These are phyloP conservation scores for Acanthosoma haemorrhoidale DNA, from an alignment of 2,888 invertebrate genomes.

Conservation along the genomic window DNA sequence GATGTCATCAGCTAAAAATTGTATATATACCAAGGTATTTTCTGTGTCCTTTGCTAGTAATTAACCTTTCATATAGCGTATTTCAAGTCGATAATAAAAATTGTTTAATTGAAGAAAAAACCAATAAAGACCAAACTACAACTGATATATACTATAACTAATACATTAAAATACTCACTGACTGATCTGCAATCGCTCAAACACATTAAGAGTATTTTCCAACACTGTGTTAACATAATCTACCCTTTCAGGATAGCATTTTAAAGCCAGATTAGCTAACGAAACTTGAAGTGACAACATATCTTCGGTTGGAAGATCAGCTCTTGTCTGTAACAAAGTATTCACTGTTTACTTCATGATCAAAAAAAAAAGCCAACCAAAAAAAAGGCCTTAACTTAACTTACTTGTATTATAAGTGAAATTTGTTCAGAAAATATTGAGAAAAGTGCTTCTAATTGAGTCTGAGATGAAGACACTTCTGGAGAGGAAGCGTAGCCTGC, in stretches of 20 bases:
- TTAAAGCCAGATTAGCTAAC: constrained; percentile 87
- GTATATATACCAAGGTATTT: no score
- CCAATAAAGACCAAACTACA: no score
- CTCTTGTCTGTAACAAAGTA: constrained; percentile 62
- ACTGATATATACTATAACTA: no score
- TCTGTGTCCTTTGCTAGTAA: no score
- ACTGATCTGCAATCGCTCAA: constrained; percentile 80
- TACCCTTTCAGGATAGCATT: constrained; percentile 90
- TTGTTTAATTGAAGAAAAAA: no score
- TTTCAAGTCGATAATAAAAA: no score
- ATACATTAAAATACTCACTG: constrained; percentile 55
- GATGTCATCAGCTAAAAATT: no score
- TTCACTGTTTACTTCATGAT: not conserved
- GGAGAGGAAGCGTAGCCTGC: constrained; percentile 76
- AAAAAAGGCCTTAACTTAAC: not conserved
- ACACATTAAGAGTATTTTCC: constrained; percentile 82
- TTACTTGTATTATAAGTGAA: constrained; percentile 84
- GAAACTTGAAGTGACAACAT: constrained; percentile 93
- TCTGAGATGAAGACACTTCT: constrained; percentile 62
- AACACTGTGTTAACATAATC: constrained; percentile 94
- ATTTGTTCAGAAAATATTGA: constrained; percentile 98
- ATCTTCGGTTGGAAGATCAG: constrained; percentile 93
- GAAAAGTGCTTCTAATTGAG: constrained; percentile 63
- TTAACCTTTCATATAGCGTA: no score
- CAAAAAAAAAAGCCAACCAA: not conserved